These are phyloP conservation scores for Zoroaster sp. DNA, from an alignment of 53 echinoderm and acorn worm genomes.

Conservation along the genomic window DNA sequence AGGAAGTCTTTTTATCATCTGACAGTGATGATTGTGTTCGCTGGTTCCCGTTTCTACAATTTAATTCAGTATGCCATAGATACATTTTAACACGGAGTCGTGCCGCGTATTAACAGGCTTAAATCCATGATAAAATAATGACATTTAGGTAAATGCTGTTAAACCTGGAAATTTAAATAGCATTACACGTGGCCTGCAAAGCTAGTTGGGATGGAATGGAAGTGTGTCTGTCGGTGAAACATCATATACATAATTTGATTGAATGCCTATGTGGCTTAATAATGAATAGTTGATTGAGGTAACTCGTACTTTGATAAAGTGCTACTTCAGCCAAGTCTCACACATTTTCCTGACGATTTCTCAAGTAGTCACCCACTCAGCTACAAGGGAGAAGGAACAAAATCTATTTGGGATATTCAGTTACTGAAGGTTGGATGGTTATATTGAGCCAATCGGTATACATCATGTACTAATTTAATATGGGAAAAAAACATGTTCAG, in stretches of 20 bases:
- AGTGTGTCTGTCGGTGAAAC: not conserved
- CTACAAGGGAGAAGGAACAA: not conserved
- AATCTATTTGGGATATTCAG: not conserved
- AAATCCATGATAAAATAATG: not conserved
- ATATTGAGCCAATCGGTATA: not conserved
- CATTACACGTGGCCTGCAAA: not conserved
- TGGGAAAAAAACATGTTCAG: not conserved
- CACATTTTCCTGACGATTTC: conserved; percentile 21
- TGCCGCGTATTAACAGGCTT: not conserved
- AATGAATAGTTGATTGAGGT: conserved; percentile 55
- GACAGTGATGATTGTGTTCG: not conserved
- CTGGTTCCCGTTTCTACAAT: not conserved
- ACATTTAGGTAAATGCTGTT: not conserved
- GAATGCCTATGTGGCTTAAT: not conserved
- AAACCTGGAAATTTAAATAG: not conserved
- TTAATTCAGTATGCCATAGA: not conserved
- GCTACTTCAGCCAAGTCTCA: not conserved
- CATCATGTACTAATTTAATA: not conserved
- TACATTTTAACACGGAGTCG: not conserved
- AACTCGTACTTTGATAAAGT: not conserved
- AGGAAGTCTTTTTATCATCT: not conserved
- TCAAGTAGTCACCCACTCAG: conserved; percentile 25
- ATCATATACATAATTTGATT: not conserved
- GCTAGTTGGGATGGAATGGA: not conserved
- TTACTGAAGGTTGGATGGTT: not conserved